phyloP scores from a whole-genome alignment of 2,113 vertebrate species.

The Cynocephalus volans region DNA sequence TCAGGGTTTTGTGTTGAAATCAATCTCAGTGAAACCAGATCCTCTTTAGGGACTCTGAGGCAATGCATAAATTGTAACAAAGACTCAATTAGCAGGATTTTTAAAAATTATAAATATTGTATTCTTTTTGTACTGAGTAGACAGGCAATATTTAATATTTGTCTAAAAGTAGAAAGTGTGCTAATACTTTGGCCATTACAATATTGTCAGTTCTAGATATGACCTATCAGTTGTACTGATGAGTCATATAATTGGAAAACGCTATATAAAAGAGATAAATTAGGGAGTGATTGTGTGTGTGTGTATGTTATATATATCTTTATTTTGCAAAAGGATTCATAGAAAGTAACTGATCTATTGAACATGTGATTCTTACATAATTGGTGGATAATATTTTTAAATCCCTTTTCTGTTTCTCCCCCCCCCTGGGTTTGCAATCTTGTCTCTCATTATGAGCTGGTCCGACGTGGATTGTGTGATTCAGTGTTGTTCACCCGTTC shows the following conservation, averaged over 20 bases:
- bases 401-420: not conserved
- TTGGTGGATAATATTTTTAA: not conserved
- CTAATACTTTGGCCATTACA: not conserved
- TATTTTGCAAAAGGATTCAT: conserved; percentile 12
- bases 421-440: not conserved
- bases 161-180: not conserved
- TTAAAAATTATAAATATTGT: not conserved
- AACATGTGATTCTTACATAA: not conserved
- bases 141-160: not conserved
- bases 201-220: not conserved
- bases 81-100: not conserved
- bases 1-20: conserved; percentile 42
- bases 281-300: not conserved
- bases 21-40: not conserved
- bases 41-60: not conserved
- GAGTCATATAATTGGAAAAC: not conserved
- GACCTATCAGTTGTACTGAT: not conserved
- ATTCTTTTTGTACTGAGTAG: not conserved
- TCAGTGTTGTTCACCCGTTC: no score
- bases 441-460: not conserved
- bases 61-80: not conserved
- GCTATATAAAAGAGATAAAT: not conserved
- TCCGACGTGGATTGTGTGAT: not conserved
- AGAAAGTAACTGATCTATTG: not conserved
- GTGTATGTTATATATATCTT: not conserved